phyloP scores from a whole-genome alignment of 2,888 invertebrate genomes.

The Scotopteryx bipunctaria region DNA sequence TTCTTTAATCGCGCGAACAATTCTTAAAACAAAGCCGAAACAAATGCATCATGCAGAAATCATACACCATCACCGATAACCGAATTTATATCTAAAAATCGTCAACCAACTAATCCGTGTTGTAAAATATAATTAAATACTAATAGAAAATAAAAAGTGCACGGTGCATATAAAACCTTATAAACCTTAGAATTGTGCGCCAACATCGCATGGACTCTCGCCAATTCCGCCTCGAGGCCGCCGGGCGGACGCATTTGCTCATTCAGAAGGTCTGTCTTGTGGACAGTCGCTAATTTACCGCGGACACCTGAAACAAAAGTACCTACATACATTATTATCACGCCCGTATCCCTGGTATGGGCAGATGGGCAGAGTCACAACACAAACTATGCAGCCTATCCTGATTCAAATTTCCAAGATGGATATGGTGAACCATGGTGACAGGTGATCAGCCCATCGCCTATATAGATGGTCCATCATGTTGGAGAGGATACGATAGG shows the following conservation, averaged over 20 bases:
- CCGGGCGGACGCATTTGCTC: slow-evolving; percentile 30
- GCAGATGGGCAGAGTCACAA: no score
- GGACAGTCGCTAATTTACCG: slow-evolving; percentile 63
- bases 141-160: slow-evolving; percentile 71
- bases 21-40: neutral
- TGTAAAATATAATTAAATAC: slow-evolving; percentile 38
- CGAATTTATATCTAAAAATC: neutral
- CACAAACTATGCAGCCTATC: no score
- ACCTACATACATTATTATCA: neutral
- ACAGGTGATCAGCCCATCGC: no score
- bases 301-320: slow-evolving; percentile 60
- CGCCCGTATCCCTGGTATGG: no score
- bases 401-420: no score
- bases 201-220: slow-evolving; percentile 92
- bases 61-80: neutral
- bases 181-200: slow-evolving; percentile 96
- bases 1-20: no score
- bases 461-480: no score
- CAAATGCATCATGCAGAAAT: neutral
- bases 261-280: slow-evolving; percentile 45
- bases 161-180: slow-evolving; percentile 83
- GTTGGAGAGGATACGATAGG: no score
- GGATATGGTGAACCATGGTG: no score
- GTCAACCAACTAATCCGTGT: neutral
- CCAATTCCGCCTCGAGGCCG: slow-evolving; percentile 89